Percentiles rank a stretch among this genome's conserved stretches.
These are phyloP conservation scores for Phymatocera aterrima DNA, from an alignment of 2,888 invertebrate genomes.

Conservation along the genomic window DNA sequence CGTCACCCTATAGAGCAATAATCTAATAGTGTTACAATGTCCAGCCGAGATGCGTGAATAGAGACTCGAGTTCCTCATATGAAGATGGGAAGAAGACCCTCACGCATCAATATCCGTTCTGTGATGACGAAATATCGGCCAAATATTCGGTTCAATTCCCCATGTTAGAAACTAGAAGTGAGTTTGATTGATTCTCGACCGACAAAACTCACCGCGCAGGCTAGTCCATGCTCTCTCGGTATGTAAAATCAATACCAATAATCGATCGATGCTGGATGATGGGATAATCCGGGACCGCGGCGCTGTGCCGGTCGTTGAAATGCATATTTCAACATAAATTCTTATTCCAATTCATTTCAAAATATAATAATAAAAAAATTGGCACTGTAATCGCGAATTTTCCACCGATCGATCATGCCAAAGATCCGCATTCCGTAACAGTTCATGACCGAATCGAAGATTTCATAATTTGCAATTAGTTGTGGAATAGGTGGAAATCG, in stretches of 20 bases:
- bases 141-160: too few species aligned
- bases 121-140: constrained; percentile 56
- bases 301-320: too few species aligned
- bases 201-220: neutral
- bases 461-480: too few species aligned
- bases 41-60: constrained; percentile 48
- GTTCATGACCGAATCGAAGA: too few species aligned
- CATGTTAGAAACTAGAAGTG: neutral
- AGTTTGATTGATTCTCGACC: constrained; percentile 3
- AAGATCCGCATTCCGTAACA: too few species aligned
- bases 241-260: neutral
- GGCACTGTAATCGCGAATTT: too few species aligned
- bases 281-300: too few species aligned
- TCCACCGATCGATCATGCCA: too few species aligned
- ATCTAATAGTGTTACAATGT: constrained; percentile 62
- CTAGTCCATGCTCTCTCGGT: neutral
- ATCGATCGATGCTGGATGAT: neutral
- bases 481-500: too few species aligned
- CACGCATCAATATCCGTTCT: constrained; percentile 69
- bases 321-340: too few species aligned
- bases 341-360: too few species aligned
- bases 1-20: constrained; percentile 57
- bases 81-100: constrained; percentile 51
- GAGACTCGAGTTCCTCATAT: neutral
- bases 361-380: too few species aligned